Conservation (phyloP, 2,888 invertebrate genomes). For the Drosophila pseudotakahashii region DNA sequence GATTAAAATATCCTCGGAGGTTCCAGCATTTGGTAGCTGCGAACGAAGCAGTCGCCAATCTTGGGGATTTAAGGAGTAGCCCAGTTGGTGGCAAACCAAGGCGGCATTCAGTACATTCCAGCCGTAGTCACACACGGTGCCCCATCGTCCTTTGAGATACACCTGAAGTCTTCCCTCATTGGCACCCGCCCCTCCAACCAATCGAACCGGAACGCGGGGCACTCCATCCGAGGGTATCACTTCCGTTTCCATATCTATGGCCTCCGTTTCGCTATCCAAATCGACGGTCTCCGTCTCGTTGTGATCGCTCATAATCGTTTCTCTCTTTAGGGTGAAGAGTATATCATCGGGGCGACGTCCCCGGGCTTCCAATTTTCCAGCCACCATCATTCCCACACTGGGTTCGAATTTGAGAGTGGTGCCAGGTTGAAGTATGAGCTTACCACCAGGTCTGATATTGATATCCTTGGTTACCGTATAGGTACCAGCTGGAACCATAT, state of each 20-base stretch:
- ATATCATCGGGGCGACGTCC: conserved; percentile 92
- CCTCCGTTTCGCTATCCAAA: conserved; percentile 83
- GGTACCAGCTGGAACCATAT: conserved; percentile 91
- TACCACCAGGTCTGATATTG: conserved; percentile 96
- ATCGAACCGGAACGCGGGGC: conserved; percentile 89
- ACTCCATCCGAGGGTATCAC: conserved; percentile 86
- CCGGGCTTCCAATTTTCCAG: conserved; percentile 94
- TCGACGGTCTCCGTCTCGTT: conserved; percentile 86
- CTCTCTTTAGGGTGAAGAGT: conserved; percentile 91
- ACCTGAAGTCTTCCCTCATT: conserved; percentile 95
- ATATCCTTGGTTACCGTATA: conserved; percentile 97
- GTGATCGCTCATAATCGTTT: conserved; percentile 87
- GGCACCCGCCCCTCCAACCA: conserved; percentile 91
- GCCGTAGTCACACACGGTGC: conserved; percentile 98
- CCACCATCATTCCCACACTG: conserved; percentile 97
- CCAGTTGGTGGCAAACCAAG: conserved; percentile 97
- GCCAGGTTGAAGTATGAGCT: conserved; percentile 93
- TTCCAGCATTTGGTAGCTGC: conserved; percentile 92
- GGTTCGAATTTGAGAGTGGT: conserved; percentile 95
- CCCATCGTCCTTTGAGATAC: conserved; percentile 94
- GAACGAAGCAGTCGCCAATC: conserved; percentile 94
- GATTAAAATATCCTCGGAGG: conserved; percentile 90
- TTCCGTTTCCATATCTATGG: conserved; percentile 86
- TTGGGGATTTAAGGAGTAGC: conserved; percentile 94
- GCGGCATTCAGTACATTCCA: conserved; percentile 97